A percentile compares a stretch with the other conserved stretches of the same genome.
Conservation (phyloP, 2,888 invertebrate species). For the Hymenopus coronatus region DNA sequence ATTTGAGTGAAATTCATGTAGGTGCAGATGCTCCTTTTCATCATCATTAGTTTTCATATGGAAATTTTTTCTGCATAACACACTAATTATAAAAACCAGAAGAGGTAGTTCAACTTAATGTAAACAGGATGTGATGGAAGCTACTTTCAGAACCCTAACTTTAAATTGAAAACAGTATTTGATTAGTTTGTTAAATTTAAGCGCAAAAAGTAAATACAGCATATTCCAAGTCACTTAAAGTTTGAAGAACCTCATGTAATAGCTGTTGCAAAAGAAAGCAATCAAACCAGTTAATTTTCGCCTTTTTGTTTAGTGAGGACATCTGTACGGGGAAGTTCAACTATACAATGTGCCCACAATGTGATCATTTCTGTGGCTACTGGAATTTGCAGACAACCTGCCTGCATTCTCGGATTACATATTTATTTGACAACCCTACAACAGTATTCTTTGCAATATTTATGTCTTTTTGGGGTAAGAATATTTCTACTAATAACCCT, state of each 20-base stretch:
- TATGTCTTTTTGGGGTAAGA: conserved; percentile 91
- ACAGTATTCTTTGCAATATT: conserved; percentile 94
- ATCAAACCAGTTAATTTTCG: background rate
- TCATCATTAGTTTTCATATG: too few relatives aligned
- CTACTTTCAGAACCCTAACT: too few relatives aligned
- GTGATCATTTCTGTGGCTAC: conserved; percentile 82
- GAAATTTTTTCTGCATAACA: too few relatives aligned
- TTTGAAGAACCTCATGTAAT: background rate
- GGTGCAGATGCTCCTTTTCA: too few relatives aligned
- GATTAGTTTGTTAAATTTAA: too few relatives aligned
- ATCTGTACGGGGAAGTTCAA: conserved; percentile 62
- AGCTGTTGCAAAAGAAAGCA: background rate
- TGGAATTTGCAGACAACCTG: conserved; percentile 85
- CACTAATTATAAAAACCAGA: too few relatives aligned
- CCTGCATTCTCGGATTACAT: conserved; percentile 78
- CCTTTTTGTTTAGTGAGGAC: conserved; percentile 58
- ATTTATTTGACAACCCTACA: conserved; percentile 90
- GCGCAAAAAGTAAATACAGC: too few relatives aligned
- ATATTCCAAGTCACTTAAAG: background rate
- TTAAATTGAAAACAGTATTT: too few relatives aligned
- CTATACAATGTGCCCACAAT: conserved; percentile 87
- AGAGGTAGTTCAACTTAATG: too few relatives aligned
- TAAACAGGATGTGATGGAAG: too few relatives aligned
- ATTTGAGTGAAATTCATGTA: too few relatives aligned
- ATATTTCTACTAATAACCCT: background rate